A percentile compares a stretch with the other conserved stretches of the same genome.
Conservation (phyloP, 2,888 invertebrate genomes). For the Spodoptera exigua region DNA sequence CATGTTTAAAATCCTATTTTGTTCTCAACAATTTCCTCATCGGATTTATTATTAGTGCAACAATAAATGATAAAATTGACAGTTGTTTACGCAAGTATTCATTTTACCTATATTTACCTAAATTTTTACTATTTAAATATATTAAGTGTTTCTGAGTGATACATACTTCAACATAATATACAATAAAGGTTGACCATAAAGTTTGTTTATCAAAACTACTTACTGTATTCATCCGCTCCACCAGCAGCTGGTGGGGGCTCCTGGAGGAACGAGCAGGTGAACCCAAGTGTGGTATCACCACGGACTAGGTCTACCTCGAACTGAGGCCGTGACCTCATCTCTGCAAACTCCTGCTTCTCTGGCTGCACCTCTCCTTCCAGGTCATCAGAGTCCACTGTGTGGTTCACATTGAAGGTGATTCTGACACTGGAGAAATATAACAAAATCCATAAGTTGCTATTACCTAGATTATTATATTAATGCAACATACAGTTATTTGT, state of each 20-base stretch:
- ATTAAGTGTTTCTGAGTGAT: too few species aligned
- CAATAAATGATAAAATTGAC: background rate
- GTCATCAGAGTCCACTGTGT: constrained; percentile 96
- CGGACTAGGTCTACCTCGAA: constrained; percentile 96
- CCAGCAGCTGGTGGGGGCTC: constrained; percentile 89
- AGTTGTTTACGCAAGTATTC: too few species aligned
- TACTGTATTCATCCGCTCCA: constrained; percentile 92
- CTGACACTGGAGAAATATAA: constrained; percentile 67
- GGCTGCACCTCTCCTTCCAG: constrained; percentile 90
- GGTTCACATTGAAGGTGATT: constrained; percentile 97
- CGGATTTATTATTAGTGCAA: too few species aligned
- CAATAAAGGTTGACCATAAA: too few species aligned
- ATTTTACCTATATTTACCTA: too few species aligned
- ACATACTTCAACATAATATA: too few species aligned
- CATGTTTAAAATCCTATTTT: too few species aligned
- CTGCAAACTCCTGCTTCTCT: constrained; percentile 93
- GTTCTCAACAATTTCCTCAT: too few species aligned
- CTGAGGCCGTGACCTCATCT: constrained; percentile 97
- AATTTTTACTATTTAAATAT: too few species aligned
- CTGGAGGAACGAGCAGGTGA: constrained; percentile 95
- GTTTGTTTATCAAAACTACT: constrained; percentile 51
- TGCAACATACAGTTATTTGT: too few species aligned
- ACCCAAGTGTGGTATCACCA: constrained; percentile 93
- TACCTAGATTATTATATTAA: too few species aligned
- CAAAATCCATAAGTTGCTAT: too few species aligned